Evolutionary conservation across 2,888 invertebrate species (phyloP), one percentile per base, ranked within the genome.

Genomic region (Hedychridium roseum): DNA sequence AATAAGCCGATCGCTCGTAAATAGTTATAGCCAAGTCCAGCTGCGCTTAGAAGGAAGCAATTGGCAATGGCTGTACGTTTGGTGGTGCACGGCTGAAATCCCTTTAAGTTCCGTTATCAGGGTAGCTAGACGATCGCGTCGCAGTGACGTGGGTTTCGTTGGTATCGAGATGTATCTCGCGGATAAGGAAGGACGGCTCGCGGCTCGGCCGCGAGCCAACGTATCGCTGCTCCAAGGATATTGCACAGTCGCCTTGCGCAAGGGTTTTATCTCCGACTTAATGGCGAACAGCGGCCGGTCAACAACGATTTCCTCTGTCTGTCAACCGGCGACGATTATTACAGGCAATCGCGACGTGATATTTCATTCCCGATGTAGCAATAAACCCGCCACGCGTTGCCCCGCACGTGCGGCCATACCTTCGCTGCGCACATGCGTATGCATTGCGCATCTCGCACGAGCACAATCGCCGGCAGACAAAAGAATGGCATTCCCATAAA

Each of bases 401-500:
- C 16, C 28, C 23, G 28, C 46, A 18, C 16, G 12, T 43, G 20
- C 12, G 9, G 3, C n/a, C n/a, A n/a, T n/a, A n/a, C n/a, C n/a
- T n/a, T n/a, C 9, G 20, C 17, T 15, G 28, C 18, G 27, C n/a
- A 27, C 16, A 18, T 17, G 1, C 36, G 6, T 21, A 20, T n/a
- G 16, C n/a, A 44, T 55, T 48, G 43, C 35, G 41, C 40, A 26
- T 32, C 35, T 23, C n/a, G 5, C 11, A 11, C 12, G 12, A 17
- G 43, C 32, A 49, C 57, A 31, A 52, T 59, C 46, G n/a, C n/a
- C n/a, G 31, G 3, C 38, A 39, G 50, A 52, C 55, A 53, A 53
- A 58, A 40, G 53, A 38, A 40, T 41, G 28, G 15, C 44, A 60
- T 53, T 63, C 46, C 40, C 53, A 46, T 28, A 50, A 52, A 41